Percentiles rank a stretch among this genome's conserved stretches.
Conservation (phyloP, 2,797 vertebrate genomes). For the Sciurus vulgaris region DNA sequence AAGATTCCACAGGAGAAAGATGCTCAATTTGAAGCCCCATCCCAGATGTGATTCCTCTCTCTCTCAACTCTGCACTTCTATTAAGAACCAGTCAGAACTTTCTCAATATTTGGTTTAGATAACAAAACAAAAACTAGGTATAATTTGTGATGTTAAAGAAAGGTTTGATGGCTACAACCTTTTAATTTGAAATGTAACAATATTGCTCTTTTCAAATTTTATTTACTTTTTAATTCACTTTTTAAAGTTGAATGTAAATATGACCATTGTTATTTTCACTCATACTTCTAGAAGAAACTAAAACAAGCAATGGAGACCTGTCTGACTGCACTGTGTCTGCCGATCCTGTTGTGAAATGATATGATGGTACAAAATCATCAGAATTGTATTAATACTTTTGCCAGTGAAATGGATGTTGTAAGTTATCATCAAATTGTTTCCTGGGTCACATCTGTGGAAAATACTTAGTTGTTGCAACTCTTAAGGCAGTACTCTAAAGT, state of each 20-base stretch:
- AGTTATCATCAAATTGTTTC: conserved; percentile 68
- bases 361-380: conserved; percentile 46
- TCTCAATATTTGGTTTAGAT: background rate
- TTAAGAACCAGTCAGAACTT: background rate
- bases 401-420: conserved; percentile 64
- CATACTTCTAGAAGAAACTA: conserved; percentile 89
- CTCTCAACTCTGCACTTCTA: background rate
- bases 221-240: conserved; percentile 34
- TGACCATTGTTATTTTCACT: conserved; percentile 72
- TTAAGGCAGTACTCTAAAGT: conserved; percentile 66
- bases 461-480: conserved; percentile 1
- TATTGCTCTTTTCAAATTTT: background rate
- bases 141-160: conserved; percentile 46
- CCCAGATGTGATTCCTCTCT: background rate
- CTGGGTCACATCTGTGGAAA: conserved; percentile 71
- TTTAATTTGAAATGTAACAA: conserved; percentile 54
- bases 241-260: background rate
- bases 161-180: background rate
- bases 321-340: conserved; percentile 79
- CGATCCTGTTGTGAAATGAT: conserved; percentile 92
- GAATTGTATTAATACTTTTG: background rate
- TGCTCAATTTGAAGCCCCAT: background rate
- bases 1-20: background rate
- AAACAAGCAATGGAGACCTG: conserved; percentile 88
- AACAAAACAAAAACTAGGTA: background rate